Conservation (phyloP, 1,140 invertebrate species). For the Cephus cinctus region DNA sequence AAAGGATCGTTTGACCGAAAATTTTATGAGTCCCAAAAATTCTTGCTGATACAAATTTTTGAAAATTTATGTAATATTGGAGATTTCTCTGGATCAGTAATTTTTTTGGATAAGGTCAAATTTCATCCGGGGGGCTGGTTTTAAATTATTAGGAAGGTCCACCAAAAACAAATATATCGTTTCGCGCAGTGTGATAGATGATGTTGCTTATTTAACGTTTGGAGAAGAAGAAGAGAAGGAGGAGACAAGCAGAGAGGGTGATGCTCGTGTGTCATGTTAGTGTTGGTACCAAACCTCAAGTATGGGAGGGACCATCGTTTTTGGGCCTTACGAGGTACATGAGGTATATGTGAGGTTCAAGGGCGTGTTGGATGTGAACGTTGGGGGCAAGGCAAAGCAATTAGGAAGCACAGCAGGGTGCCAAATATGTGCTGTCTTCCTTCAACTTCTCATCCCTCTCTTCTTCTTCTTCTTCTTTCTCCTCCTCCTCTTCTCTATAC, state of each 20-base stretch:
- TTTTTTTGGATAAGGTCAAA: slow-evolving; percentile 26
- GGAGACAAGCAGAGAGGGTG: slow-evolving; percentile 18
- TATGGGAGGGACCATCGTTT: slow-evolving; percentile 32
- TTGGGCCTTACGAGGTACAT: slow-evolving; percentile 25
- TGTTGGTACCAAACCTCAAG: no score
- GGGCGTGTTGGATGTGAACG: slow-evolving; percentile 38
- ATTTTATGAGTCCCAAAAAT: no score
- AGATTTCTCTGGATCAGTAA: no score
- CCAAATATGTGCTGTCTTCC: slow-evolving; percentile 35
- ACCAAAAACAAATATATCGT: slow-evolving; percentile 55
- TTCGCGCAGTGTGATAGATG: slow-evolving; percentile 55
- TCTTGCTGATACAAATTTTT: no score
- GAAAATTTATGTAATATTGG: no score
- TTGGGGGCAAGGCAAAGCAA: slow-evolving; percentile 47
- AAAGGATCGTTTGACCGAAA: no score
- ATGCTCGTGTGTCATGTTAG: no score
- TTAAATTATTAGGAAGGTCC: slow-evolving; percentile 52
- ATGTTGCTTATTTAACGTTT: slow-evolving; percentile 46
- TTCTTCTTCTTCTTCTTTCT: slow-evolving; percentile 7
- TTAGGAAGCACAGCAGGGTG: slow-evolving; percentile 53
- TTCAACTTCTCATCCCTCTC: slow-evolving; percentile 17
- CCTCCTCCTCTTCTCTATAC: slow-evolving; percentile 1
- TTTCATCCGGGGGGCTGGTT: slow-evolving; percentile 30
- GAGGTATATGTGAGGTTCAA: slow-evolving; percentile 44
- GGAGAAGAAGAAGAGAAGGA: slow-evolving; percentile 23